A percentile compares a stretch with the other conserved stretches of the same genome.
These are phyloP conservation scores for Brachionus sp. DNA, from an alignment of 1,140 invertebrate species.

Conservation along the genomic window DNA sequence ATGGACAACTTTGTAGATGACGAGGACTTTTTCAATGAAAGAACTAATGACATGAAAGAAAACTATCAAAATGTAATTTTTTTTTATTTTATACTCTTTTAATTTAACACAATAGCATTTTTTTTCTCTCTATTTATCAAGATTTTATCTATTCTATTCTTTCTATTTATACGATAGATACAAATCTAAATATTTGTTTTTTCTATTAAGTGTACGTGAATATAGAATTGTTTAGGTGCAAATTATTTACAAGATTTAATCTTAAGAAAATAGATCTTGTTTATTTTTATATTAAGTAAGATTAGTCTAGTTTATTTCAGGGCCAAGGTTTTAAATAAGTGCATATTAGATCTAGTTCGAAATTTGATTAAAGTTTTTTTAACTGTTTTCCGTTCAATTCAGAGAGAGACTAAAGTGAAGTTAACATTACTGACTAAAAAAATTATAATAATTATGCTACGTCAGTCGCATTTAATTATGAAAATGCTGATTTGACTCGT, in stretches of 20 bases:
- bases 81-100: background rate
- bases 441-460: no score
- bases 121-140: background rate
- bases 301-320: no score
- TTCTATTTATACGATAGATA: background rate
- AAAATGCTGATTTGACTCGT: no score
- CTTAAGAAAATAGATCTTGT: background rate
- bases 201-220: background rate
- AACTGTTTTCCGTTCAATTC: no score
- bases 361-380: no score
- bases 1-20: conserved; percentile 33
- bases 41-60: background rate
- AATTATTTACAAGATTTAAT: background rate
- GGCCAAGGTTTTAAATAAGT: no score
- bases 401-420: no score
- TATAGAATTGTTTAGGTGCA: background rate
- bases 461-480: no score
- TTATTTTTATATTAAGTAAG: background rate
- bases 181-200: background rate
- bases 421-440: no score
- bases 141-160: background rate
- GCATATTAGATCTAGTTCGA: no score
- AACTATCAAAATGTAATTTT: conserved; percentile 41
- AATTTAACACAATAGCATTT: background rate
- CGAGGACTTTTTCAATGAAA: conserved; percentile 43